phyloP scores from a whole-genome alignment of 2,888 invertebrate species.

The Glaucopsyche alexis region DNA sequence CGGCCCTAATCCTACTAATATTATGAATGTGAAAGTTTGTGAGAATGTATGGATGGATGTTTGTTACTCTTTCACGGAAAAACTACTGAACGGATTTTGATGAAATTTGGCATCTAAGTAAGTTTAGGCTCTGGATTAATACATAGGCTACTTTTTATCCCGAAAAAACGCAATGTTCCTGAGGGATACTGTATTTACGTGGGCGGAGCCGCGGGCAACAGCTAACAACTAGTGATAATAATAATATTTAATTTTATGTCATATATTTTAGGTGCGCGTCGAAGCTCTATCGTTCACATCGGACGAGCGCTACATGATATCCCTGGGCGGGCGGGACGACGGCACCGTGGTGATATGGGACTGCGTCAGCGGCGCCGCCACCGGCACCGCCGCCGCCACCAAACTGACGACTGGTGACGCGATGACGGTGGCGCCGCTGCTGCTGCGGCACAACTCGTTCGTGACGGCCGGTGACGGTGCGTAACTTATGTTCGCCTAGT shows the following conservation, averaged over 20 bases:
- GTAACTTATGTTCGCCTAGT: slow-evolving; percentile 39
- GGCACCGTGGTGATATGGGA: slow-evolving; percentile 93
- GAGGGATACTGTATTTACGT: no score
- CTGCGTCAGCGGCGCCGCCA: slow-evolving; percentile 81
- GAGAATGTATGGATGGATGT: no score
- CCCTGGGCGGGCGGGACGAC: slow-evolving; percentile 94
- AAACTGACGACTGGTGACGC: slow-evolving; percentile 87
- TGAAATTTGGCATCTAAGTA: no score
- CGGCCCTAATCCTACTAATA: no score
- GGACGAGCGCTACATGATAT: slow-evolving; percentile 89
- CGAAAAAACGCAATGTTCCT: no score
- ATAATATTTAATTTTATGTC: background rate
- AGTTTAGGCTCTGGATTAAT: no score
- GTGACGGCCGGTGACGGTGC: slow-evolving; percentile 86
- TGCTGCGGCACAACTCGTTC: slow-evolving; percentile 82
- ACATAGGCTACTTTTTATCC: no score
- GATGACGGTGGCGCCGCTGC: slow-evolving; percentile 75
- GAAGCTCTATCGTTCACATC: slow-evolving; percentile 91
- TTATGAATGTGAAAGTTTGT: no score
- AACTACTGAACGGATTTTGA: no score
- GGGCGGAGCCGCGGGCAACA: no score
- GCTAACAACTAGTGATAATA: no score
- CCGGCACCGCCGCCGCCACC: slow-evolving; percentile 81
- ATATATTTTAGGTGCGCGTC: slow-evolving; percentile 82
- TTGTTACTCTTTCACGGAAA: no score